Percentiles rank a stretch among this genome's conserved stretches.
These are phyloP conservation scores for Tinea semifulvella DNA, from an alignment of 2,888 invertebrate genomes.

Conservation along the genomic window DNA sequence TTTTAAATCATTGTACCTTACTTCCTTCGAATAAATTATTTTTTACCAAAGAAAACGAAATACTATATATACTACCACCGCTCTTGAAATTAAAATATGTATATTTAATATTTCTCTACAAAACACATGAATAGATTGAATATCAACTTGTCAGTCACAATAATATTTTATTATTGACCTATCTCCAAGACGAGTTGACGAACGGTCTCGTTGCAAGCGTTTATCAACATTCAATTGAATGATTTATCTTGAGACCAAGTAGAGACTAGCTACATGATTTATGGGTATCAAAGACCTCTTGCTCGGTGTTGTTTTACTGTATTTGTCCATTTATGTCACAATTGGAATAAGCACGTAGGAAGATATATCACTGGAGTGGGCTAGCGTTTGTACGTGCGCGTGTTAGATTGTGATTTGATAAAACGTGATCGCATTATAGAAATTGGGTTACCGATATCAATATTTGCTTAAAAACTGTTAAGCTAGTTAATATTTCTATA, in stretches of 20 bases:
- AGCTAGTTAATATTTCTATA: too few relatives aligned
- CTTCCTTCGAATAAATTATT: too few relatives aligned
- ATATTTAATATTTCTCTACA: too few relatives aligned
- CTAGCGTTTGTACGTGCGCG: neutral
- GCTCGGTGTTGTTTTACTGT: conserved; percentile 24
- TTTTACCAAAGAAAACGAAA: too few relatives aligned
- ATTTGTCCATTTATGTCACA: conserved; percentile 16
- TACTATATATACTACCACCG: too few relatives aligned
- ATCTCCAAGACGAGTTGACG: neutral
- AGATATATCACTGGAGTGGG: neutral
- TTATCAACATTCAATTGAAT: conserved; percentile 7
- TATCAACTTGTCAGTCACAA: too few relatives aligned
- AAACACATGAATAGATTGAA: neutral
- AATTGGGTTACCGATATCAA: neutral
- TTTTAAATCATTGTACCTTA: too few relatives aligned
- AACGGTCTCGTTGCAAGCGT: neutral
- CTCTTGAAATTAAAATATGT: too few relatives aligned
- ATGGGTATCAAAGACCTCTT: conserved; percentile 28
- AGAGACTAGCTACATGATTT: conserved; percentile 32
- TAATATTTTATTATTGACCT: neutral
- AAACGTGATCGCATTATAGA: neutral
- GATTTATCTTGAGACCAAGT: conserved; percentile 5
- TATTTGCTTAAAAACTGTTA: too few relatives aligned
- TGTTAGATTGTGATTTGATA: neutral
- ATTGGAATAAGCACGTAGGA: conserved; percentile 2